Evolutionary conservation across 2,113 vertebrate genomes (phyloP).

Genomic region (Octodon degus): DNA sequence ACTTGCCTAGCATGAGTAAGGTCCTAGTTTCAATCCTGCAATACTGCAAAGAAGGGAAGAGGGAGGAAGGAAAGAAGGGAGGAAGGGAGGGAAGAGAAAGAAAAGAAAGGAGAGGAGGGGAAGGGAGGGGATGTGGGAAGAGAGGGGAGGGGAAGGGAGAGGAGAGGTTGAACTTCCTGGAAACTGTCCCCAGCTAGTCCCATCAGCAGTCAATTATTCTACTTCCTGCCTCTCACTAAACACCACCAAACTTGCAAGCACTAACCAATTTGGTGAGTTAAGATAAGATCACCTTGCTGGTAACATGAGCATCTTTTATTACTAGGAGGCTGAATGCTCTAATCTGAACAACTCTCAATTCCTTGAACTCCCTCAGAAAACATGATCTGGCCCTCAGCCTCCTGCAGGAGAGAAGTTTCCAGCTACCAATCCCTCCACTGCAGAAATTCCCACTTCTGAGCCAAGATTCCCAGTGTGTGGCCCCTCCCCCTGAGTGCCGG

Average conservation of each 20-base stretch:
- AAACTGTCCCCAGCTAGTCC: background rate
- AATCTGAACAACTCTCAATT: background rate
- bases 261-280: background rate
- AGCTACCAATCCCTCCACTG: background rate
- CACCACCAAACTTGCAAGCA: background rate
- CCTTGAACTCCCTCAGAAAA: background rate
- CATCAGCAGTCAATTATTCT: background rate
- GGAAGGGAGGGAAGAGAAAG: background rate
- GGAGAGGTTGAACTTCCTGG: background rate
- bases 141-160: background rate
- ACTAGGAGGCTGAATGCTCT: background rate
- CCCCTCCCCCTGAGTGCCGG: background rate
- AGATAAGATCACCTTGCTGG: background rate
- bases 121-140: accelerated
- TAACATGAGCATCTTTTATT: background rate
- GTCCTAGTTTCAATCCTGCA: background rate
- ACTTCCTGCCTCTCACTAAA: background rate
- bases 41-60: background rate
- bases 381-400: background rate
- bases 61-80: background rate
- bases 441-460: background rate
- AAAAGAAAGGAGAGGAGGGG: accelerated
- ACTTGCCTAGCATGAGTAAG: background rate
- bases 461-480: background rate
- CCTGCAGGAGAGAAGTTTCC: background rate